Percentiles rank a stretch among this genome's conserved stretches.
Conservation (phyloP, 64 coral and sea anemone species). For the Actinia tenebrosa region DNA sequence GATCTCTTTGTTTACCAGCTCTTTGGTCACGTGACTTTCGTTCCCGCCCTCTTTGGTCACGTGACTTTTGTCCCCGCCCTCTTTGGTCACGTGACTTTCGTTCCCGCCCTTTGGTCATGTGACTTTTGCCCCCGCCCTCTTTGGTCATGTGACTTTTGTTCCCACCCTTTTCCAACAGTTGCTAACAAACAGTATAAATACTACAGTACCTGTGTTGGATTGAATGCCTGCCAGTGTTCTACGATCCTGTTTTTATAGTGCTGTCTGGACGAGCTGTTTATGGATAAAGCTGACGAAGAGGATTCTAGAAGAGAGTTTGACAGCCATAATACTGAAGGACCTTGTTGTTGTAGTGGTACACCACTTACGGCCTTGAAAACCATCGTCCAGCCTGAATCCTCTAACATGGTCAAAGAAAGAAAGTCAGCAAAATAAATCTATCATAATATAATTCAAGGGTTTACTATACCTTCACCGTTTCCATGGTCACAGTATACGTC, state of each 20-base stretch:
- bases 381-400: conserved; percentile 36
- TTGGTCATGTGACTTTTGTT: no score
- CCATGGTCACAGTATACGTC: conserved; percentile 18
- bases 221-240: background rate
- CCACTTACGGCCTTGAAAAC: conserved; percentile 28
- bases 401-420: background rate
- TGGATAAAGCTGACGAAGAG: background rate
- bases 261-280: background rate
- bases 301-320: background rate
- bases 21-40: background rate
- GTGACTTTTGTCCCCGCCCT: no score
- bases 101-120: no score
- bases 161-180: background rate
- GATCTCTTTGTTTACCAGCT: background rate
- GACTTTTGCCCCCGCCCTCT: no score
- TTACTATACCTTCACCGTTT: background rate
- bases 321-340: background rate
- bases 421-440: no score
- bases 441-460: no score
- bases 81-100: no score
- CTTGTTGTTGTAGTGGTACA: background rate
- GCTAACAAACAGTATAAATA: background rate
- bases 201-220: background rate
- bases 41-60: background rate
- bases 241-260: background rate